Percentiles rank a stretch among this genome's conserved stretches.
phyloP scores from a whole-genome alignment of 2,113 vertebrate species.

The Leuciscus idus region DNA sequence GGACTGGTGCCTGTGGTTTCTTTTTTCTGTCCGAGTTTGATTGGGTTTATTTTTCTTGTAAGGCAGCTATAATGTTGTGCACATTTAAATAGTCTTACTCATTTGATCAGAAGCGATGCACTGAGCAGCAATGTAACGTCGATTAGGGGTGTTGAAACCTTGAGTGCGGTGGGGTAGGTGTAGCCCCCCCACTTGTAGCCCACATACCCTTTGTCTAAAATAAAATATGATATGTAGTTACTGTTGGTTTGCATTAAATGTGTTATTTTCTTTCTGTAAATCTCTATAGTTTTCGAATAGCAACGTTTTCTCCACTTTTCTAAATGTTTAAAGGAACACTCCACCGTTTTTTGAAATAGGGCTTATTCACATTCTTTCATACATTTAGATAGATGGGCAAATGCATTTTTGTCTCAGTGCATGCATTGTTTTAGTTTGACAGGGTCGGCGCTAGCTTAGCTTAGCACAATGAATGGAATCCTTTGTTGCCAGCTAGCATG shows the following conservation, averaged over 20 bases:
- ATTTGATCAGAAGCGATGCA: neutral
- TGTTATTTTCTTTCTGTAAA: neutral
- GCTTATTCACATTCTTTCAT: too few species aligned
- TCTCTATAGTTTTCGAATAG: neutral
- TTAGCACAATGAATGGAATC: too few species aligned
- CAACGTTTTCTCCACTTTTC: neutral
- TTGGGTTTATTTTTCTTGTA: conserved; percentile 21
- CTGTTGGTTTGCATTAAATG: neutral
- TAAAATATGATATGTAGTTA: neutral
- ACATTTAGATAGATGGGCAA: too few species aligned
- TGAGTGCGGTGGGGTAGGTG: neutral
- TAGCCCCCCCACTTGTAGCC: neutral
- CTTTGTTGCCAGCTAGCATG: too few species aligned
- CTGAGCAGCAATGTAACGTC: neutral
- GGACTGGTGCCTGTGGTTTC: conserved; percentile 70
- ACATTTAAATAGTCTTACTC: neutral
- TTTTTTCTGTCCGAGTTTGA: conserved; percentile 27
- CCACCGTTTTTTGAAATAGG: too few species aligned
- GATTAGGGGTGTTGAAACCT: neutral
- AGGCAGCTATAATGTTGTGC: neutral
- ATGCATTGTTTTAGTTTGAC: too few species aligned
- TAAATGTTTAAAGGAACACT: too few species aligned
- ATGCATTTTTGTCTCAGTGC: too few species aligned
- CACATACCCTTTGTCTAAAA: neutral
- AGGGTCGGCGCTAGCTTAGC: too few species aligned